These are phyloP conservation scores for Glossophaga mutica DNA, from an alignment of 2,797 vertebrate species.

Conservation along the genomic window DNA sequence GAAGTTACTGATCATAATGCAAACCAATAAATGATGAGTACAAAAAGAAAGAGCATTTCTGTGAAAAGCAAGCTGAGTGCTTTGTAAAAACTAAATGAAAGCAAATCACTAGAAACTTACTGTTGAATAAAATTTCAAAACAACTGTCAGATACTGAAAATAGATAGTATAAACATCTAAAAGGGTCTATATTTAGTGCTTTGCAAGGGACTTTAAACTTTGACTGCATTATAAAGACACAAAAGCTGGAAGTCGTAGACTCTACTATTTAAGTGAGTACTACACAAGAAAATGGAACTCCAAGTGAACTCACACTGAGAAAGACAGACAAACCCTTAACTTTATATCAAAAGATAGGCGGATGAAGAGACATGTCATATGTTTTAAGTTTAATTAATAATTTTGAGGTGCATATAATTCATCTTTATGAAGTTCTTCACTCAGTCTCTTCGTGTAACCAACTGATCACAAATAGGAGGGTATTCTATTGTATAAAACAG, in stretches of 20 bases:
- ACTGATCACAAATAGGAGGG: background rate
- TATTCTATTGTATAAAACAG: background rate
- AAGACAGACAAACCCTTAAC: background rate
- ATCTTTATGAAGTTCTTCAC: background rate
- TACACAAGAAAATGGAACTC: background rate
- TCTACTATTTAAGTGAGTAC: background rate
- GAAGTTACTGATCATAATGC: background rate
- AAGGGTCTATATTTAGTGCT: background rate
- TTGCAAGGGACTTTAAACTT: slow-evolving; percentile 24
- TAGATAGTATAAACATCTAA: background rate
- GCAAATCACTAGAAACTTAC: background rate
- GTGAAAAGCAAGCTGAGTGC: background rate
- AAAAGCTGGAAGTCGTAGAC: background rate
- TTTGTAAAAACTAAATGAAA: background rate
- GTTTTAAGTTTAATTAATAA: background rate
- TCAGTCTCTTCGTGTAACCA: background rate
- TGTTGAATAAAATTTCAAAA: background rate
- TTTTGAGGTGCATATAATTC: background rate
- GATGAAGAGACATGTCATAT: background rate
- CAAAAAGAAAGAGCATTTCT: background rate
- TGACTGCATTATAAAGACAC: background rate
- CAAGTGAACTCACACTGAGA: background rate
- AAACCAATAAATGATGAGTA: background rate
- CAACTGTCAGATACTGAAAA: slow-evolving; percentile 10
- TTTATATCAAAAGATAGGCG: slow-evolving; percentile 3